Base-by-base conservation (phyloP, 2,888 invertebrate genomes). In the Acanthacorydalis orientalis region DNA sequence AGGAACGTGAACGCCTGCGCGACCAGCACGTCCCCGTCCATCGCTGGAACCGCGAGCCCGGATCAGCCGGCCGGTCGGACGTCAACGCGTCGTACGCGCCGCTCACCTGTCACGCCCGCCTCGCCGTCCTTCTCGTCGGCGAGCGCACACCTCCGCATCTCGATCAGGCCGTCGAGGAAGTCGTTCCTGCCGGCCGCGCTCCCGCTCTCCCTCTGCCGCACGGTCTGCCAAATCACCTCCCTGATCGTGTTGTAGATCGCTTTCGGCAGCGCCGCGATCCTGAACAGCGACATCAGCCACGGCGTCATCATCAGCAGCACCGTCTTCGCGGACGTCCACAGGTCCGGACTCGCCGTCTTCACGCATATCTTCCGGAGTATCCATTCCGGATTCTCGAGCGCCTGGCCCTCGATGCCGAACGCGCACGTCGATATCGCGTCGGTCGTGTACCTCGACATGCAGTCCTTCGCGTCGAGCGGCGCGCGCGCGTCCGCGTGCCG, bases 1-100 rank as follows among this genome's bases (percentile, higher is more conserved):
- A 70, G 72, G 53, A 74, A 72, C 1, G 71, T 64, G 1, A 70
- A 56, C 1, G 68, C 62, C 49, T 72, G 69, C 0, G 71, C 60
- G 0, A 62, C 54, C 51, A 71, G 57, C 47, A 55, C 55, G 1
- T 62, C 55, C 2, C 59, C 59, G 43, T 66, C 58, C 12, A 58
- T 53, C 15, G 49, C 55, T 57, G 51, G 34, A 57, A 55, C n/a
- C n/a, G 6, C 23, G 6, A 23, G 23, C 2, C 23, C 23, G 23
- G 23, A 23, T 23, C 23, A 1, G 7, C n/a, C n/a, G n/a, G n/a
- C n/a, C n/a, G n/a, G n/a, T n/a, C n/a, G n/a, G n/a, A n/a, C n/a
- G n/a, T n/a, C n/a, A n/a, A n/a, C n/a, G n/a, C n/a, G n/a, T n/a
- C n/a, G n/a, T n/a, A n/a, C n/a, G n/a, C n/a, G n/a, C n/a, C n/a